Base-by-base conservation (phyloP, 2,797 vertebrate species). In the Myotis findleyi region DNA sequence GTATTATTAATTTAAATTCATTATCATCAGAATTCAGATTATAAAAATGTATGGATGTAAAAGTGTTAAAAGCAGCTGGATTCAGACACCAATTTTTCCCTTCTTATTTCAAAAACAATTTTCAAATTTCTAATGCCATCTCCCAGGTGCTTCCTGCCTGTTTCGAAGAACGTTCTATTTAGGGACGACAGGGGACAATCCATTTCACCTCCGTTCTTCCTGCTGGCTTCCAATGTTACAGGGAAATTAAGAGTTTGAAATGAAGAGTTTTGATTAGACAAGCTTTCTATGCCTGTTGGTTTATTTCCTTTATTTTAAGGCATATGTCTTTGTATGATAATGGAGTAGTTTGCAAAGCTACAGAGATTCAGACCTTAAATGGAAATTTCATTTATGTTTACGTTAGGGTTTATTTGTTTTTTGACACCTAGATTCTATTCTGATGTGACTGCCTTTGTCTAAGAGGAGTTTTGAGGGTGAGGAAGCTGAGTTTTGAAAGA, bases 71-170 rank as follows among this genome's bases (percentile, higher is more conserved):
- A 81, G 49, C 49, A 86, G 30, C 47, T 83, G 51, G 71, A 66
- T 7, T 92, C 57, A 94, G 93, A 93, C 93, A 64, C 38, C 27
- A 73, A 83, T 84, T 91, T 94, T 94, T n/a, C 68, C 44, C 89
- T 75, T 92, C 72, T 94, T 91, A 92, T 85, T 97, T 95, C 33
- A 87, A 95, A 97, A 96, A 91, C 68, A 95, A 94, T 91, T 94
- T 96, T 87, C 79, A 87, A 89, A 95, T 94, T 80, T 92, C 94
- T 93, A 85, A 95, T 89, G 68, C 91, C 96, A 94, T 89, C 62
- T 53, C 38, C 85, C 96, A 97, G 96, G 88, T 97, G 96, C 81
- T 97, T 97, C 97, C 97, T 95, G 90, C 49, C 88, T 30, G 55
- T 92, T 85, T 73, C 59, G 59, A 93, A 87, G 89, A 76, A 69